A percentile compares a stretch with the other conserved stretches of the same genome.
These are phyloP conservation scores for Cepphus grylle DNA, from an alignment of 2,113 vertebrate genomes.

Conservation along the genomic window DNA sequence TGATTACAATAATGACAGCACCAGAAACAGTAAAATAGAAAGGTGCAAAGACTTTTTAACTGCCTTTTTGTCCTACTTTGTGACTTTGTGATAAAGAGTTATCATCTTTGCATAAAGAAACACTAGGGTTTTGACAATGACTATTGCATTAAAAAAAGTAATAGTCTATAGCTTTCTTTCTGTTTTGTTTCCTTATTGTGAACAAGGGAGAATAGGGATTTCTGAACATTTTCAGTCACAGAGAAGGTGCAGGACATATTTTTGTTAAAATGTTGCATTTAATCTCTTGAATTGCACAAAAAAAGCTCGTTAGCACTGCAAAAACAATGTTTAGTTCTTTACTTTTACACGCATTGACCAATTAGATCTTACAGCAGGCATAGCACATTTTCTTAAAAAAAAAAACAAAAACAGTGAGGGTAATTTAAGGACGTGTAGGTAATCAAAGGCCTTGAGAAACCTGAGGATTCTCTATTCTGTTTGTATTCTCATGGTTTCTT, in stretches of 20 bases:
- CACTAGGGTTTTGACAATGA: background rate
- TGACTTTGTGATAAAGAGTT: background rate
- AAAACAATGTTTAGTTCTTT: background rate
- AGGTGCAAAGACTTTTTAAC: background rate
- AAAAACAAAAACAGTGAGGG: background rate
- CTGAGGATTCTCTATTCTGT: background rate
- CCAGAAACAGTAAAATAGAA: background rate
- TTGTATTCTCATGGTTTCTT: background rate
- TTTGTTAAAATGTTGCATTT: background rate
- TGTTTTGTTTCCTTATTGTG: background rate
- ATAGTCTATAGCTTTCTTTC: background rate
- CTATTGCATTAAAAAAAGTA: background rate
- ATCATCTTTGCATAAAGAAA: background rate
- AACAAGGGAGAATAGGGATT: background rate
- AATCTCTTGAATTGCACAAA: background rate
- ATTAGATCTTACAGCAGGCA: background rate
- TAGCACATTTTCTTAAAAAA: background rate
- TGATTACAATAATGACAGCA: background rate
- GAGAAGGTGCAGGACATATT: background rate
- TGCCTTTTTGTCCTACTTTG: background rate
- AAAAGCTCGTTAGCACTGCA: background rate
- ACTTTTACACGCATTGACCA: background rate
- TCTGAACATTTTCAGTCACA: background rate
- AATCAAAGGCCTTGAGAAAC: background rate
- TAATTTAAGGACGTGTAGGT: background rate